Percentiles rank a stretch among this genome's conserved stretches.
phyloP scores from a whole-genome alignment of 2,113 vertebrate genomes.

The Neogobius melanostomus region DNA sequence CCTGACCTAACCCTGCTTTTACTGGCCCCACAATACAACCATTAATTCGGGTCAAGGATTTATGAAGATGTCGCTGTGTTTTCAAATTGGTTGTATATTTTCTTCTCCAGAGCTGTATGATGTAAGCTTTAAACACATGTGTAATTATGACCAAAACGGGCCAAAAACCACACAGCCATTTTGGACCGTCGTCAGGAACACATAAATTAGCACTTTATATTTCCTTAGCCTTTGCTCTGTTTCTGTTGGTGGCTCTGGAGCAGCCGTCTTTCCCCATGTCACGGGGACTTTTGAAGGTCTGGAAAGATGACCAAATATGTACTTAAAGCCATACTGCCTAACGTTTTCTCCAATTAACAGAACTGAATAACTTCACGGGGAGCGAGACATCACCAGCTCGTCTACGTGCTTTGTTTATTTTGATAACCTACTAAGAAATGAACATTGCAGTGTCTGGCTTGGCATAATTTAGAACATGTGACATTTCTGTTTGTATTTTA shows the following conservation, averaged over 20 bases:
- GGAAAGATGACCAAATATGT: too few species aligned
- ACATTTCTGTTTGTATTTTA: too few species aligned
- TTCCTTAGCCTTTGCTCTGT: neutral
- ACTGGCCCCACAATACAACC: neutral
- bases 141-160: neutral
- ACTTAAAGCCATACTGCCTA: too few species aligned
- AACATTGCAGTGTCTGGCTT: too few species aligned
- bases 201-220: constrained; percentile 35
- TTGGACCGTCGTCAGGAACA: neutral
- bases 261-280: neutral
- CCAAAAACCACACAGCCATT: constrained; percentile 9
- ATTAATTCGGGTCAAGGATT: neutral
- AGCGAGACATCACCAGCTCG: too few species aligned
- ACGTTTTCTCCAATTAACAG: too few species aligned
- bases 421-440: too few species aligned
- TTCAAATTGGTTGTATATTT: neutral
- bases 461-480: too few species aligned
- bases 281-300: too few species aligned
- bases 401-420: too few species aligned
- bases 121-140: constrained; percentile 3
- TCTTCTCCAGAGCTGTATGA: neutral
- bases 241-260: constrained; percentile 45
- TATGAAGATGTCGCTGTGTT: neutral
- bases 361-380: too few species aligned
- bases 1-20: neutral